Percentiles rank a stretch among this genome's conserved stretches.
phyloP scores from a whole-genome alignment of 2,113 vertebrate species.

The Pachypanchax playfairii region DNA sequence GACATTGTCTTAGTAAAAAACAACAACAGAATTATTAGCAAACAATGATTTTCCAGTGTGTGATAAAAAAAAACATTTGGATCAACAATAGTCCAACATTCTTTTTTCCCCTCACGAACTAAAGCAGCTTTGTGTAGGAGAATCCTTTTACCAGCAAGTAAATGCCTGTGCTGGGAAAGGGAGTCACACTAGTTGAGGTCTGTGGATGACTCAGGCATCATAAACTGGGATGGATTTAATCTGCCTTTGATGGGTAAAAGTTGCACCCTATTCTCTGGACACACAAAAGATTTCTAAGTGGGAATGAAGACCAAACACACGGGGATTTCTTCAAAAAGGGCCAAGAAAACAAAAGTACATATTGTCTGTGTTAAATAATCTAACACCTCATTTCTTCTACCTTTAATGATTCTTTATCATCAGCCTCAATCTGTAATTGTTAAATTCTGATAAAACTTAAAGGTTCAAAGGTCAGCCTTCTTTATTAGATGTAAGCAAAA shows the following conservation, averaged over 20 bases:
- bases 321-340: neutral
- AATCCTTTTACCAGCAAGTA: conserved; percentile 54
- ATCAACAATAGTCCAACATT: conserved; percentile 39
- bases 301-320: conserved; percentile 9
- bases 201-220: conserved; percentile 45
- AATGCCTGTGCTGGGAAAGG: conserved; percentile 53
- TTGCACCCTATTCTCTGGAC: conserved; percentile 5
- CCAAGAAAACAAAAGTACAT: conserved; percentile 7
- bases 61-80: conserved; percentile 61
- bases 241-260: conserved; percentile 12
- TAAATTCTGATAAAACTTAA: conserved; percentile 37
- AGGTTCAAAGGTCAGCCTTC: conserved; percentile 41
- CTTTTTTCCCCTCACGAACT: conserved; percentile 51
- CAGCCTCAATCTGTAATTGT: conserved; percentile 43
- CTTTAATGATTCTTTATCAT: conserved; percentile 23
- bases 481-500: conserved; percentile 31
- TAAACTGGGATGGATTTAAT: conserved; percentile 34
- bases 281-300: conserved; percentile 23
- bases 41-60: conserved; percentile 31
- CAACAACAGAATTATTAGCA: conserved; percentile 29
- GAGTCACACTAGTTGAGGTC: conserved; percentile 36
- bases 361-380: conserved; percentile 4
- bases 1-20: conserved; percentile 15
- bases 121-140: conserved; percentile 48
- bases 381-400: conserved; percentile 23